Evolutionary conservation across 1,140 invertebrate species (phyloP).

Genomic region (Macrobrachium nipponense): DNA sequence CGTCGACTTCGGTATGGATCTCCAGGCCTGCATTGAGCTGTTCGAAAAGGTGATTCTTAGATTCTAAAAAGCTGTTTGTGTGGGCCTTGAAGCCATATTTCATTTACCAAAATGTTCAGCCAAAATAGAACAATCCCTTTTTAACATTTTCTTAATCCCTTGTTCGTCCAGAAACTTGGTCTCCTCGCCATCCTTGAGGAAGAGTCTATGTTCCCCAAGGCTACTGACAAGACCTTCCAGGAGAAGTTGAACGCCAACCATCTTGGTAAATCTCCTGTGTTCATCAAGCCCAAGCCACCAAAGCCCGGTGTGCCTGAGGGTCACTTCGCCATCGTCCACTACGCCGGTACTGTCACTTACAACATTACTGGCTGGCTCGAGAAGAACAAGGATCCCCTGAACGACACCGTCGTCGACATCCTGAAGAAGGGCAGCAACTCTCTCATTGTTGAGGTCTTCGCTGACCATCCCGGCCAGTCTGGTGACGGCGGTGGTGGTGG

Average conservation of each 20-base stretch:
- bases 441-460: conserved; percentile 17
- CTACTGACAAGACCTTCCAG: conserved; percentile 96
- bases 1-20: conserved; percentile 77
- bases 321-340: conserved; percentile 55
- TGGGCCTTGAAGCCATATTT: too few relatives aligned
- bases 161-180: conserved; percentile 89
- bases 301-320: conserved; percentile 79
- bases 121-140: too few relatives aligned
- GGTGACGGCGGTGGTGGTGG: background rate
- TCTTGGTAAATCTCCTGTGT: conserved; percentile 97
- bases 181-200: conserved; percentile 99
- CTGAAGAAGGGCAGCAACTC: conserved; percentile 38
- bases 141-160: background rate
- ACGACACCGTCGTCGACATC: conserved; percentile 44
- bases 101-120: too few relatives aligned
- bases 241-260: conserved; percentile 99
- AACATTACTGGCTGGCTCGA: conserved; percentile 51
- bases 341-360: conserved; percentile 50
- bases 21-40: conserved; percentile 68
- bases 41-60: conserved; percentile 82
- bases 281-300: conserved; percentile 71
- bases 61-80: too few relatives aligned
- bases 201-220: conserved; percentile 99
- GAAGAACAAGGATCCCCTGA: conserved; percentile 57
- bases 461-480: conserved; percentile 51